Base-by-base conservation (phyloP, 2,797 vertebrate species). In the Alosa sapidissima region DNA sequence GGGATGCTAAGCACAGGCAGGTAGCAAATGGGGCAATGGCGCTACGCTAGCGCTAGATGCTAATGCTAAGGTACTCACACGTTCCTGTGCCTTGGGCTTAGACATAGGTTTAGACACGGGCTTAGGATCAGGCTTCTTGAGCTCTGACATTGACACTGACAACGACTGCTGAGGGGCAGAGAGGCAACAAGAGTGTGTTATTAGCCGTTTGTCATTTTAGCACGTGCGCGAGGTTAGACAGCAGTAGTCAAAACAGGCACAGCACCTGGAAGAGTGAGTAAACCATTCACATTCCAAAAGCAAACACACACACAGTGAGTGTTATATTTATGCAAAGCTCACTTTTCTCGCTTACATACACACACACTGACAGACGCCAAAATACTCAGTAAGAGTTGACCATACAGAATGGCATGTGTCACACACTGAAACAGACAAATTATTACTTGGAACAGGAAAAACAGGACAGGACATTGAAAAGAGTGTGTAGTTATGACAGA, bases 91-190 rank as follows among this genome's bases (percentile, higher is more conserved):
- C 94, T 95, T 95, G 93, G 92, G 93, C 87, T 89, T 88, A 89
- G 88, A 86, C 83, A 87, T 83, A 82, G 87, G 88, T 87, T 87
- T 90, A 86, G 87, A 87, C 87, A 87, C 86, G 55, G 89, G 81
- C 81, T 94, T 95, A 94, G 93, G 91, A 90, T 96, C 94, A 87
- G 94, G 91, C 92, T 94, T 95, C 94, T 94, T 94, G 93, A 93
- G 93, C 93, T 93, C 89, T 91, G 96, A 94, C 92, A 96, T 94
- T 87, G 95, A 93, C 89, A 93, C 93, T 87, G 94, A 94, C 92
- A 95, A 91, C 28, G 93, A 96, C 93, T 94, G 95, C 93, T 93
- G 95, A 90, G 36, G 36, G 68, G 33, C 88, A 87, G 93, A 95
- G 91, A 96, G 83, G 94, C 90, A 94, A 95, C 91, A 88, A 92